phyloP scores from a whole-genome alignment of 2,797 vertebrate species.

The Pogoniulus pusillus region DNA sequence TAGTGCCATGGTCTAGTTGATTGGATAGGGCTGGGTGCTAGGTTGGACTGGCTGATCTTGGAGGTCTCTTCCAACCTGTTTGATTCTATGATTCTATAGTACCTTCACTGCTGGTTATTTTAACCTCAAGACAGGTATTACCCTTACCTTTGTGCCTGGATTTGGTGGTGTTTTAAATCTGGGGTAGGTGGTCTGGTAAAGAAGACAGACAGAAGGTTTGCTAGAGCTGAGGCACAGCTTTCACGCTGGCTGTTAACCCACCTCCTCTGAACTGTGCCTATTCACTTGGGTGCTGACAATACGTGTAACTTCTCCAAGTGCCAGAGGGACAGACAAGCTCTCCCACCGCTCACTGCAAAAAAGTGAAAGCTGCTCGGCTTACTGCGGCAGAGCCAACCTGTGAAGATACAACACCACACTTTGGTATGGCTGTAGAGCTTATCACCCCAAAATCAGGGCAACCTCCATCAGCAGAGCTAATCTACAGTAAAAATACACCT shows the following conservation, averaged over 20 bases:
- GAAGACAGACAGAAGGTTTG: slow-evolving; percentile 10
- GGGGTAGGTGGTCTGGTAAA: not conserved
- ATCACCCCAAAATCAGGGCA: not conserved
- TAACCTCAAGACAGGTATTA: not conserved
- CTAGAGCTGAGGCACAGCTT: slow-evolving; percentile 10
- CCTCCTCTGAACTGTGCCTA: slow-evolving; percentile 24
- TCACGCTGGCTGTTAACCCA: not conserved
- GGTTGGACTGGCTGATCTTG: too few species aligned
- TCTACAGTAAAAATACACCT: not conserved
- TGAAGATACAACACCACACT: not conserved
- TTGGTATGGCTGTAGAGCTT: not conserved
- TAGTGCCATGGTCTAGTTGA: too few species aligned
- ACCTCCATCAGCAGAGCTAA: not conserved
- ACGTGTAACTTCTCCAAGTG: not conserved
- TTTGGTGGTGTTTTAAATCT: slow-evolving; percentile 20
- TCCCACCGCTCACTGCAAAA: not conserved
- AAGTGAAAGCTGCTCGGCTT: not conserved
- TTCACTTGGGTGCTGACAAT: not conserved
- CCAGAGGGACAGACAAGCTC: slow-evolving; percentile 19
- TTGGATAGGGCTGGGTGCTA: too few species aligned
- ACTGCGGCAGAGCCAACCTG: not conserved
- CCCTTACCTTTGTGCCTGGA: slow-evolving; percentile 6
- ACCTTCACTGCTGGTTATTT: not conserved
- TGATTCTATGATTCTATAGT: too few species aligned
- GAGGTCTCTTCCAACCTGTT: too few species aligned